Evolutionary conservation across 2,797 vertebrate genomes (phyloP).

Genomic region (Rousettus madagascariensis): DNA sequence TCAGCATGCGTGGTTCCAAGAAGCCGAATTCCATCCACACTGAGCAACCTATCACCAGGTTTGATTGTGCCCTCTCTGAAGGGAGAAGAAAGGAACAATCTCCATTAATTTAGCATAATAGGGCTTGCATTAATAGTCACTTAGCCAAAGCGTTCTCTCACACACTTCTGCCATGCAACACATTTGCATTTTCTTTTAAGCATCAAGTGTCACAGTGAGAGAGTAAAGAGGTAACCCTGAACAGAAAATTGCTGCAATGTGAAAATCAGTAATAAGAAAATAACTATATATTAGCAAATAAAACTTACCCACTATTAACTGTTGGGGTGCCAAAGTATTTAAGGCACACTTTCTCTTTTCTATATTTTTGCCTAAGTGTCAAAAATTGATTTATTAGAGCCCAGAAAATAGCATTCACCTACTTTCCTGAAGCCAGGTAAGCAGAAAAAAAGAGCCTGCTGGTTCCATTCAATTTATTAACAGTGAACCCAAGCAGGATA

Average conservation of each 20-base stretch:
- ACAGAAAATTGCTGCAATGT: constrained; percentile 79
- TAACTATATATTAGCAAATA: constrained; percentile 69
- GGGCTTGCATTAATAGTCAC: constrained; percentile 62
- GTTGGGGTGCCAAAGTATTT: not conserved
- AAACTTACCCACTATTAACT: constrained; percentile 42
- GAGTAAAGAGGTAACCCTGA: constrained; percentile 49
- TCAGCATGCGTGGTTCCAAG: constrained; percentile 94
- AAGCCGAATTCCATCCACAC: constrained; percentile 96
- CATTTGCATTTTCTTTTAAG: constrained; percentile 74
- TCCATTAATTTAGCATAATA: constrained; percentile 75
- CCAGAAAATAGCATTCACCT: constrained; percentile 48
- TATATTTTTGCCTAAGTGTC: constrained; percentile 8
- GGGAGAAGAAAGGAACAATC: constrained; percentile 72
- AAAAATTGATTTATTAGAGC: constrained; percentile 54
- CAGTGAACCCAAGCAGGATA: not conserved
- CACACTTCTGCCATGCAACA: constrained; percentile 40
- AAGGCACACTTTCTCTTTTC: not conserved
- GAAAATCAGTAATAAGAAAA: constrained; percentile 79
- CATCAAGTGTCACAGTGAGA: constrained; percentile 71
- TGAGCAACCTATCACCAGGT: constrained; percentile 94
- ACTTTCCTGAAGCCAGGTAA: constrained; percentile 58
- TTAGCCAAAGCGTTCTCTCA: constrained; percentile 60
- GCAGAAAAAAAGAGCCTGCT: constrained; percentile 54
- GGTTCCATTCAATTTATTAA: constrained; percentile 66
- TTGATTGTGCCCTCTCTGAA: constrained; percentile 96